These are phyloP conservation scores for Catotricha subobsoleta DNA, from an alignment of 2,888 invertebrate genomes.

Conservation along the genomic window DNA sequence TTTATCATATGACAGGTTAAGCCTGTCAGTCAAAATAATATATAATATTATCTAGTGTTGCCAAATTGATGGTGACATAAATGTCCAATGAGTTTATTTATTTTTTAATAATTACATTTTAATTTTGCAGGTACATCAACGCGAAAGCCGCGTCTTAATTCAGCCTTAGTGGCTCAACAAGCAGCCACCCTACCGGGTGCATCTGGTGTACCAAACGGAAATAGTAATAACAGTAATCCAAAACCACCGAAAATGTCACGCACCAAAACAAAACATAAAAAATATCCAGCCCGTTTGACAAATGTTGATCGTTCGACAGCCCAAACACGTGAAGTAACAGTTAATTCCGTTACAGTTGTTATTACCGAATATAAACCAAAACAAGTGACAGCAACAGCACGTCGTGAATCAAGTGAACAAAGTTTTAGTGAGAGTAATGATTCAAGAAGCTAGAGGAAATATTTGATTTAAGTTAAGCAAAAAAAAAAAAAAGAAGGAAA, in stretches of 20 bases:
- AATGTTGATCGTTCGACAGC: constrained; percentile 87
- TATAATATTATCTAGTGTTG: too few relatives aligned
- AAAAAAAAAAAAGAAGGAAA: too few relatives aligned
- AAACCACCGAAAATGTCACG: constrained; percentile 29
- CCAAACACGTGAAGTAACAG: constrained; percentile 87
- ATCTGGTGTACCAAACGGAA: constrained; percentile 31
- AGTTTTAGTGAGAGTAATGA: constrained; percentile 32
- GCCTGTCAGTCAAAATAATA: too few relatives aligned
- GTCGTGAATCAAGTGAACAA: constrained; percentile 27
- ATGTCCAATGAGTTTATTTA: too few relatives aligned
- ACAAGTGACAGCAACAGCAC: constrained; percentile 24
- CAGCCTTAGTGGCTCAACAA: constrained; percentile 91
- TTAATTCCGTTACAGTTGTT: constrained; percentile 90
- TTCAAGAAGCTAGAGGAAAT: constrained; percentile 30
- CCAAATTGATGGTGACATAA: too few relatives aligned
- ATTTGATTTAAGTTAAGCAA: too few relatives aligned
- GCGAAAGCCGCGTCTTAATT: constrained; percentile 87
- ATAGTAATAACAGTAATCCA: constrained; percentile 28
- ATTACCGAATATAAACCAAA: constrained; percentile 93
- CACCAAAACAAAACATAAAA: constrained; percentile 37
- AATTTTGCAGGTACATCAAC: constrained; percentile 56
- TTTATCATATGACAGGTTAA: too few relatives aligned
- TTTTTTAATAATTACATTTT: too few relatives aligned
- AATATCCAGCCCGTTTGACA: constrained; percentile 66
- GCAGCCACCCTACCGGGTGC: constrained; percentile 53